Percentiles rank a stretch among this genome's conserved stretches.
Evolutionary conservation across 2,888 invertebrate species (phyloP).

Genomic region (Stenchaetothrips biformis): DNA sequence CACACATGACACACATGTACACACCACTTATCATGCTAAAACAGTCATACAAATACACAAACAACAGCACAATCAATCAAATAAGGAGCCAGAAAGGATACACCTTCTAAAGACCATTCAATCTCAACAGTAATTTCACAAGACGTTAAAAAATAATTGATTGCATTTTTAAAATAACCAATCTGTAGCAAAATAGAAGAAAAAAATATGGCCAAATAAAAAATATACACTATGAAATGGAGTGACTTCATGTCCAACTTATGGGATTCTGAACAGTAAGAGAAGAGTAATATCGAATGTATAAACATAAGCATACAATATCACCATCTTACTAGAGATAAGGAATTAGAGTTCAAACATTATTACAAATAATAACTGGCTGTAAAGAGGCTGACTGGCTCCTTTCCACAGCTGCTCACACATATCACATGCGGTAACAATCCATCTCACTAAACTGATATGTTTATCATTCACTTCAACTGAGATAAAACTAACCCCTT

Average conservation of each 20-base stretch:
- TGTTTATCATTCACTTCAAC: background rate
- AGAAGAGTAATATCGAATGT: no score
- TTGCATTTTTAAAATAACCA: no score
- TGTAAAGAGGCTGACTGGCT: conserved; percentile 7
- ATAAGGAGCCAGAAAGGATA: background rate
- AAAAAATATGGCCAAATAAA: no score
- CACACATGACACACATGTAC: background rate
- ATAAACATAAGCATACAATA: no score
- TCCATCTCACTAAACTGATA: conserved; percentile 23
- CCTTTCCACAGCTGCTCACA: conserved; percentile 7
- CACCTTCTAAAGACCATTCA: background rate
- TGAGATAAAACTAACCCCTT: background rate
- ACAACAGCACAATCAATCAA: conserved; percentile 11
- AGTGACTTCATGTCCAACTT: no score
- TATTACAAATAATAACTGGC: background rate
- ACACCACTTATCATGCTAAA: background rate
- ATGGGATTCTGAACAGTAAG: no score
- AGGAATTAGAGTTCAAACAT: background rate
- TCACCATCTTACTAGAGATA: no score
- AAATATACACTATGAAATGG: no score
- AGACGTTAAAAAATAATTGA: no score
- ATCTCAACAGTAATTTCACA: no score
- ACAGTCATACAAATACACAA: conserved; percentile 15
- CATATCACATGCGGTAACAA: conserved; percentile 20
- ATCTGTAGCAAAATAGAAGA: no score